Conservation (phyloP, 2,888 invertebrate genomes). For the Palloptera scutellata region DNA sequence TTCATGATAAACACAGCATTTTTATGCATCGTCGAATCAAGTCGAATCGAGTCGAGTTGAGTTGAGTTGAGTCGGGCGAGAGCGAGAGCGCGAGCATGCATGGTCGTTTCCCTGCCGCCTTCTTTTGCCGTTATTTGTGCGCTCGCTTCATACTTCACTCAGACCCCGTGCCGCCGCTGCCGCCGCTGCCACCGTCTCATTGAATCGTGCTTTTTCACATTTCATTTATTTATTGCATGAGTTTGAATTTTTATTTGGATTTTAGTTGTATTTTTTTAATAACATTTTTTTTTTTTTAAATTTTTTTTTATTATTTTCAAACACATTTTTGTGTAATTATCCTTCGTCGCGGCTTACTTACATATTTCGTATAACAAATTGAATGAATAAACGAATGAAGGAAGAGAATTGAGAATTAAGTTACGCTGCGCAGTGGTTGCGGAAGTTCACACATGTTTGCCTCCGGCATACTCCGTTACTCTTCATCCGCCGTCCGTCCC, state of each 20-base stretch:
- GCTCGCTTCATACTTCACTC: neutral
- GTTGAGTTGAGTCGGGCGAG: too few relatives aligned
- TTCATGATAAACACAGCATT: constrained; percentile 21
- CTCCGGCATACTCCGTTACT: constrained; percentile 31
- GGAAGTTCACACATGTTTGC: constrained; percentile 41
- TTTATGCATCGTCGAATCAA: constrained; percentile 38
- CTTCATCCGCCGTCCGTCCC: constrained; percentile 1
- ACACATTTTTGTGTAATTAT: constrained; percentile 18
- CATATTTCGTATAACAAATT: neutral
- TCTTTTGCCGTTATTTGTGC: neutral
- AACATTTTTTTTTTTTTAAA: constrained; percentile 1
- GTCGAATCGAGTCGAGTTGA: too few relatives aligned
- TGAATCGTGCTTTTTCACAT: constrained; percentile 1
- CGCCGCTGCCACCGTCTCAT: neutral
- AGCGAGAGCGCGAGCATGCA: too few relatives aligned
- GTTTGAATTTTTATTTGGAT: constrained; percentile 19
- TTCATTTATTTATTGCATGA: constrained; percentile 11
- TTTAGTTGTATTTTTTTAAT: neutral
- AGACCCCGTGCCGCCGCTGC: neutral
- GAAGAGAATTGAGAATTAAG: neutral
- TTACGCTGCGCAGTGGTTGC: constrained; percentile 29
- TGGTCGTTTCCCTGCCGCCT: too few relatives aligned
- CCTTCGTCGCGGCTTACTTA: constrained; percentile 1
- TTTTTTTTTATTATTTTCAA: constrained; percentile 8
- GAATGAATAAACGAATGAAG: constrained; percentile 10